Base-by-base conservation (phyloP, 2,797 vertebrate genomes). In the Harpagifer antarcticus region DNA sequence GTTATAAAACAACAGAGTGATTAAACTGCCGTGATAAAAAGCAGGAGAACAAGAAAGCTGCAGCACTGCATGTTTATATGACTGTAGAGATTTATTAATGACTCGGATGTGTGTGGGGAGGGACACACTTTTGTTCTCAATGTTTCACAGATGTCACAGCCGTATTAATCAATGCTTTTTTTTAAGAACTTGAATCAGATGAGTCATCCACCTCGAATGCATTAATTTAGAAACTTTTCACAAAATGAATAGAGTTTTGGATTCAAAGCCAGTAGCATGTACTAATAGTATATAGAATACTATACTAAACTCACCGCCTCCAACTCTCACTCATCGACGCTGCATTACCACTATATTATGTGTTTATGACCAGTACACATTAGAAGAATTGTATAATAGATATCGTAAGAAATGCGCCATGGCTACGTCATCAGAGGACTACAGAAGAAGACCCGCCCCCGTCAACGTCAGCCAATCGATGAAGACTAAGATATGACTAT, bases 1-100 rank as follows among this genome's bases (percentile, higher is more conserved):
- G 82, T 23, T 68, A 83, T 91, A 82, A 88, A 89, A 83, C 55
- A 76, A 65, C 71, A 55, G 58, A 82, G 86, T 85, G 86, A 88
- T 89, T 87, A 91, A 86, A 88, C 78, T 13, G 76, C 45, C 8
- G 83, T 62, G 68, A 82, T 86, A 83, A 87, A 86, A 88, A 68
- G 70, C 37, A 33, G 0, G 43, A 72, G 67, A 71, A 87, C 17
- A 65, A 69, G 78, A 65, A 58, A 1, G 55, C 72, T 20, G 76
- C 83, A 44, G 74, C 33, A 1, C 16, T 1, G 33, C 60, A 74
- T 72, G 83, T 81, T 79, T 81, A 78, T 72, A 17, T 16, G 78
- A 81, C 67, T 31, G 9, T 1, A 42, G 78, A 76, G 72, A 72
- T 82, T 75, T 87, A 80, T 76, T 70, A 77, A 76, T 19, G 53